phyloP scores from a whole-genome alignment of 2,888 invertebrate species.

The Cordilura impudica region DNA sequence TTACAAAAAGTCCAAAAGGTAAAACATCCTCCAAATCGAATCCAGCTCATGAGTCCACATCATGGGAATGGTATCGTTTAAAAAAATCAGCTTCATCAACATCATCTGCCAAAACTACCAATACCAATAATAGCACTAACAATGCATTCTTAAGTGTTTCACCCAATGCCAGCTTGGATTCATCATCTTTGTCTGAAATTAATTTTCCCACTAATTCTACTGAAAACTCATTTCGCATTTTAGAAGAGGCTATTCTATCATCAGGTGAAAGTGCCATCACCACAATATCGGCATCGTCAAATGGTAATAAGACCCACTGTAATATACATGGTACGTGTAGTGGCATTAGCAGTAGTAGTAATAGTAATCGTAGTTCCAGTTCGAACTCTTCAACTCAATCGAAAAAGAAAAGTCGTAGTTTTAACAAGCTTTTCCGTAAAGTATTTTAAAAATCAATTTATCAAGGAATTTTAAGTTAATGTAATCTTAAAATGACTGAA shows the following conservation, averaged over 20 bases:
- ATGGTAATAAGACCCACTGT: slow-evolving; percentile 42
- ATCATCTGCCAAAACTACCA: slow-evolving; percentile 24
- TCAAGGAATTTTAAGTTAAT: too few species aligned
- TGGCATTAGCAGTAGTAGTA: slow-evolving; percentile 71
- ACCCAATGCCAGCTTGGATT: slow-evolving; percentile 66
- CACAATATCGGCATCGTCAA: slow-evolving; percentile 54
- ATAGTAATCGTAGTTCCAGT: slow-evolving; percentile 69
- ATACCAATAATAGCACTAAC: slow-evolving; percentile 37
- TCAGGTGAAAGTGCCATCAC: slow-evolving; percentile 66
- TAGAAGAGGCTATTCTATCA: slow-evolving; percentile 73
- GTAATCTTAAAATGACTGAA: too few species aligned
- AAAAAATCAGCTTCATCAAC: slow-evolving; percentile 67
- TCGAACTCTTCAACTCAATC: slow-evolving; percentile 72
- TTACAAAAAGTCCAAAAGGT: slow-evolving; percentile 78
- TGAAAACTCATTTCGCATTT: slow-evolving; percentile 74
- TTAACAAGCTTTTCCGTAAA: slow-evolving; percentile 88
- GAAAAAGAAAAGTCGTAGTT: slow-evolving; percentile 82
- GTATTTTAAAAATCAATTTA: slow-evolving; percentile 82
- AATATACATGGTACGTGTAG: slow-evolving; percentile 64
- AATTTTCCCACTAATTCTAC: slow-evolving; percentile 72
- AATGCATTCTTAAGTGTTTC: slow-evolving; percentile 57
- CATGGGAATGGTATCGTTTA: slow-evolving; percentile 78
- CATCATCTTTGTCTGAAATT: slow-evolving; percentile 73
- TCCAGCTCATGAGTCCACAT: slow-evolving; percentile 75
- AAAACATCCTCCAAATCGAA: slow-evolving; percentile 66